Evolutionary conservation across 2,113 vertebrate species (phyloP).

Genomic region (Psophia crepitans): DNA sequence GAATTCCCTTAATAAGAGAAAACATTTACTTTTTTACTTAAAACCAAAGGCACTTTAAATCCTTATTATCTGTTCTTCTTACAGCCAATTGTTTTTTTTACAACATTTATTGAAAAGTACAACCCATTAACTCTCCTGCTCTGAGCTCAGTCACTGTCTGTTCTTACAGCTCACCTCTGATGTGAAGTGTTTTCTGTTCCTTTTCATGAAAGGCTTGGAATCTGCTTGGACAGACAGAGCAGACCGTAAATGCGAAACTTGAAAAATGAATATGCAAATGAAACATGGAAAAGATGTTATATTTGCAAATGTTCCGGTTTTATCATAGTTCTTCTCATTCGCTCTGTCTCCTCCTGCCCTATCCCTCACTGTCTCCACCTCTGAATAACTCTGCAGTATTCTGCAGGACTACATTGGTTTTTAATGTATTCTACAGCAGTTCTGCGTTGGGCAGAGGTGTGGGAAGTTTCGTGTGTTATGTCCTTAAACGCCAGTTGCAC

Average conservation of each 20-base stretch:
- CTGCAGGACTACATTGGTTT: neutral
- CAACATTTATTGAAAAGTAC: neutral
- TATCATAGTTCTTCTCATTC: neutral
- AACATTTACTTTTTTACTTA: constrained; percentile 12
- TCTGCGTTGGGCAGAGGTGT: neutral
- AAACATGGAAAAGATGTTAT: accelerated
- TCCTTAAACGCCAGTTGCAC: neutral
- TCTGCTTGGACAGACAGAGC: neutral
- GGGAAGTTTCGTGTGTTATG: accelerated
- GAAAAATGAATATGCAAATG: neutral
- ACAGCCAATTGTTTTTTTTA: neutral
- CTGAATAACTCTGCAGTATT: neutral
- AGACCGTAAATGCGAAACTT: neutral
- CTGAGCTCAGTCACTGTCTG: neutral
- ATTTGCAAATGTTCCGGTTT: neutral
- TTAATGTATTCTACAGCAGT: neutral
- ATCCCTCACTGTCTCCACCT: neutral
- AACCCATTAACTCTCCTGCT: neutral
- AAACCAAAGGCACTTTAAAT: neutral
- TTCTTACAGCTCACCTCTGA: neutral
- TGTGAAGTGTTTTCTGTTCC: neutral
- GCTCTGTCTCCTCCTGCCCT: neutral
- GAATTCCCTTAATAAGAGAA: constrained; percentile 50
- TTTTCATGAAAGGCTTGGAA: neutral
- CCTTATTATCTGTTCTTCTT: neutral